Evolutionary conservation across 1,140 invertebrate species (phyloP).

Genomic region (Caenorhabditis inopinata): DNA sequence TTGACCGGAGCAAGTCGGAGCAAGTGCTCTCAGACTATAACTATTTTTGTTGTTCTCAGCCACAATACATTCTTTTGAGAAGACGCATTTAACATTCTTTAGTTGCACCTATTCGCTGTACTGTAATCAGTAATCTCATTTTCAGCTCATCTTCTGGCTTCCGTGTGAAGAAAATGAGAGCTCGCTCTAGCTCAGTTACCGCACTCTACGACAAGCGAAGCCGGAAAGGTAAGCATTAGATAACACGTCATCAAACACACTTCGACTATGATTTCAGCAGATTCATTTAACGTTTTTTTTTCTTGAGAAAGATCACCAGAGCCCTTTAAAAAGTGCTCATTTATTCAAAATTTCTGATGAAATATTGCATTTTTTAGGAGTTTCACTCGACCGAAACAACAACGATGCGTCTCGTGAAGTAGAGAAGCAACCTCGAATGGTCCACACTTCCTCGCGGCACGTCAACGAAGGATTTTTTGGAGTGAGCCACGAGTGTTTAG

Average conservation of each 20-base stretch:
- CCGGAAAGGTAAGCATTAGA: conserved; percentile 2
- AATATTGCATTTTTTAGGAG: background rate
- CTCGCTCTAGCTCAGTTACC: conserved; percentile 36
- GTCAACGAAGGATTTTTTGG: conserved; percentile 48
- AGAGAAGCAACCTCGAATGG: conserved; percentile 35
- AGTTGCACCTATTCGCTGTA: no score
- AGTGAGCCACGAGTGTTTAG: no score
- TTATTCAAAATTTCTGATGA: background rate
- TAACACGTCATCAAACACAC: background rate
- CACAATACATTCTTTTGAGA: background rate
- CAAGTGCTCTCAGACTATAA: background rate
- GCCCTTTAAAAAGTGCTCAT: background rate
- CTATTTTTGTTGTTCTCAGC: background rate
- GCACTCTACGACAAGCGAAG: background rate
- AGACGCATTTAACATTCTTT: no score
- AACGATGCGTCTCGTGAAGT: conserved; percentile 31
- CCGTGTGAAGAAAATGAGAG: conserved; percentile 1
- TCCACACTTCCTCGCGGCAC: conserved; percentile 48
- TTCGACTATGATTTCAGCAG: no score
- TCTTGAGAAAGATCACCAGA: no score
- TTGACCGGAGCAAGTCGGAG: background rate
- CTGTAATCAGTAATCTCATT: no score
- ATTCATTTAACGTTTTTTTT: no score
- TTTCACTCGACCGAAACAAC: conserved; percentile 41
- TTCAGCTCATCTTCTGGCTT: background rate